These are phyloP conservation scores for roundworm (Caenorhabditis elegans) DNA, from an alignment of 1,140 invertebrate genomes.

Conservation along the genomic window DNA sequence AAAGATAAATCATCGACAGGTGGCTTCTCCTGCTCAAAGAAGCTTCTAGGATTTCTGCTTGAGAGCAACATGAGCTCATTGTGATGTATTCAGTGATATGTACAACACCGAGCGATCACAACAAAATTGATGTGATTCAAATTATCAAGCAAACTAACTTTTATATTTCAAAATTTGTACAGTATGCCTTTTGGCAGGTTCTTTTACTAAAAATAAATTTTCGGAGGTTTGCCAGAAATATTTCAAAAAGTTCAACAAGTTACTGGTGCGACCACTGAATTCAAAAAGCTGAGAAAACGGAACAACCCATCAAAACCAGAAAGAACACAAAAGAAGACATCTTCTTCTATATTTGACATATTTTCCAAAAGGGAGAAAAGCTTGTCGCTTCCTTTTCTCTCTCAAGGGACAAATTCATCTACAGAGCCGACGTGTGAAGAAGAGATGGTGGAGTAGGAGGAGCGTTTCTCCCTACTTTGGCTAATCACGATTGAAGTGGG, in stretches of 20 bases:
- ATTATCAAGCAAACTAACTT: too few relatives aligned
- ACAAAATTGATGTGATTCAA: too few relatives aligned
- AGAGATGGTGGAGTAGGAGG: neutral
- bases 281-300: too few relatives aligned
- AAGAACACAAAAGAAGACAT: neutral
- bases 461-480: conserved; percentile 2
- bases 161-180: too few relatives aligned
- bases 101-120: too few relatives aligned
- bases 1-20: conserved; percentile 22
- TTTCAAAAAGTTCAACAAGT: too few relatives aligned
- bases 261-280: too few relatives aligned
- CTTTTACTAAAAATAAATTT: too few relatives aligned
- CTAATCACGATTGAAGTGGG: conserved; percentile 31
- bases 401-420: conserved; percentile 30
- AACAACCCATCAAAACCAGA: neutral
- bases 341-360: conserved; percentile 4
- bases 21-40: neutral
- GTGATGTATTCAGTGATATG: neutral
- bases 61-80: neutral
- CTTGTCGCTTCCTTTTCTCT: neutral
- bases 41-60: neutral
- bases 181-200: too few relatives aligned
- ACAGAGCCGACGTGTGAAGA: conserved; percentile 9
- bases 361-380: neutral
- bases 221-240: too few relatives aligned